Percentiles rank a stretch among this genome's conserved stretches.
phyloP scores from a whole-genome alignment of 2,888 invertebrate genomes.

The Temnothorax ravouxi region DNA sequence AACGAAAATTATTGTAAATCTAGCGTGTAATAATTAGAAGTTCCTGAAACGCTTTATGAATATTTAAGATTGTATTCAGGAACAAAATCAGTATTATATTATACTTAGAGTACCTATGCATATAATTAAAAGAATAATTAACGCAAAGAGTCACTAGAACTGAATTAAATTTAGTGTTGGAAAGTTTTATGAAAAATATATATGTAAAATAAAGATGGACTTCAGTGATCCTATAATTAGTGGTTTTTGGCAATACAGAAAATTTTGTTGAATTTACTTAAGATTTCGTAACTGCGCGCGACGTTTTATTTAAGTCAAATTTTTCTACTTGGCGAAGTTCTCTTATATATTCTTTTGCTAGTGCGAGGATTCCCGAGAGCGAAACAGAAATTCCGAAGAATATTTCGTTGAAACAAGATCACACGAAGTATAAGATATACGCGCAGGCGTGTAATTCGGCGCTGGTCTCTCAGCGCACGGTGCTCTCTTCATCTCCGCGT shows the following conservation, averaged over 20 bases:
- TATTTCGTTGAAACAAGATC: conserved; percentile 40
- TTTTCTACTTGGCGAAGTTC: neutral
- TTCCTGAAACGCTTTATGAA: neutral
- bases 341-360: neutral
- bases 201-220: neutral
- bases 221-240: neutral
- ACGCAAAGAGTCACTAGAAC: neutral
- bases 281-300: neutral
- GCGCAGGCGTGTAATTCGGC: conserved; percentile 79
- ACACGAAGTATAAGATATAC: conserved; percentile 63
- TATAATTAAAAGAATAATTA: neutral
- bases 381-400: neutral
- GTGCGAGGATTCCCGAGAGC: neutral
- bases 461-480: conserved; percentile 75
- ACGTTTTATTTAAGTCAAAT: conserved; percentile 1
- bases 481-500: conserved; percentile 80
- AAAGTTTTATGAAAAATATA: neutral
- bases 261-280: neutral
- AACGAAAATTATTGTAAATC: neutral
- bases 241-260: neutral
- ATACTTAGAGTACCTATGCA: neutral
- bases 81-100: neutral
- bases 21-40: neutral
- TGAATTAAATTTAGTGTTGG: neutral
- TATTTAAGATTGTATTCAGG: neutral